Percentiles rank a stretch among this genome's conserved stretches.
These are phyloP conservation scores for Leptobrachium leishanense DNA, from an alignment of 2,113 vertebrate species.

Conservation along the genomic window DNA sequence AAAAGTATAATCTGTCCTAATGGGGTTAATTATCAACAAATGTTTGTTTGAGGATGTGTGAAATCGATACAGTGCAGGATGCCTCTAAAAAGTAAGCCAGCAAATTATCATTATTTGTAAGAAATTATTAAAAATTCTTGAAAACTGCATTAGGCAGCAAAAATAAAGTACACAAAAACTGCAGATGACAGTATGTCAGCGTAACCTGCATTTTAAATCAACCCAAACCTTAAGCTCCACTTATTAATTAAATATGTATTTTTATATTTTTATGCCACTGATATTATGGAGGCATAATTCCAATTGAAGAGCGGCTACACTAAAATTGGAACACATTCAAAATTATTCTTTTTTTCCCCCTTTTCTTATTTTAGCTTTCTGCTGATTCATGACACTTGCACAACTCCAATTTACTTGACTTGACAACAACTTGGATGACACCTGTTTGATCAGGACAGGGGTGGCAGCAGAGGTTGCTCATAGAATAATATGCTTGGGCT, in stretches of 20 bases:
- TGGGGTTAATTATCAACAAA: too few relatives aligned
- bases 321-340: slow-evolving; percentile 49
- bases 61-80: too few relatives aligned
- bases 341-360: slow-evolving; percentile 17
- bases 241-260: slow-evolving; percentile 33
- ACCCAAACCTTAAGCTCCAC: slow-evolving; percentile 7
- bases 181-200: not conserved
- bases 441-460: slow-evolving; percentile 49
- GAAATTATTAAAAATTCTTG: too few relatives aligned
- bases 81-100: too few relatives aligned
- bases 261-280: not conserved
- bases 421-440: slow-evolving; percentile 47
- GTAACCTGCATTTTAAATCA: slow-evolving; percentile 23
- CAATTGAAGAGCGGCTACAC: slow-evolving; percentile 10
- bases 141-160: too few relatives aligned
- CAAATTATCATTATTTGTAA: too few relatives aligned
- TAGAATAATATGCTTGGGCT: slow-evolving; percentile 41
- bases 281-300: slow-evolving; percentile 11
- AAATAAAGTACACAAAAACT: not conserved
- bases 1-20: too few relatives aligned
- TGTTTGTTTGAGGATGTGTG: too few relatives aligned
- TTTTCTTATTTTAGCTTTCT: slow-evolving; percentile 45
- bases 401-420: slow-evolving; percentile 50
- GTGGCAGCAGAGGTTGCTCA: slow-evolving; percentile 45
- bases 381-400: slow-evolving; percentile 49